Evolutionary conservation across 2,888 invertebrate species (phyloP), one percentile per base, ranked within the genome.

Genomic region (Eucriotettix oculatus): DNA sequence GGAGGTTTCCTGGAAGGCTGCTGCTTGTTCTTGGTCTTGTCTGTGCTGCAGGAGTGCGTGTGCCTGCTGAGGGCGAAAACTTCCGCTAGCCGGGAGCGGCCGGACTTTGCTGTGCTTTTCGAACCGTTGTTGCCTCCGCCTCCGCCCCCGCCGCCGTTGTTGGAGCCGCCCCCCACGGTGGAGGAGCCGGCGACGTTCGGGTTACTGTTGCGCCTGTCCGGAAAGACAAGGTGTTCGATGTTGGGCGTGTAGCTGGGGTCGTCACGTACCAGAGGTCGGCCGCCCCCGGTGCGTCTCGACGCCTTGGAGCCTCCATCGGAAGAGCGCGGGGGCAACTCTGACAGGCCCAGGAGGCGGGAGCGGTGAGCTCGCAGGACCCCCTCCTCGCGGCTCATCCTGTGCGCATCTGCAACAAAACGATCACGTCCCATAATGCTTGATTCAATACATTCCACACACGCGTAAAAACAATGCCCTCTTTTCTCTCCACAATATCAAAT

Each of bases 161-260:
- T 11, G 63, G 55, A 7, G 48, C 56, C 53, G 58, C 58, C 40
- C 60, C 59, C 48, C 58, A 54, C 29, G 29, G 29, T 7, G 29
- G 29, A 29, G 29, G 29, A 29, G 29, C 3, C 29, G 7, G 29
- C 7, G 40, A 55, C n/a, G 44, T 42, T 48, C 57, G 76, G 73
- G 64, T 76, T 75, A 64, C 75, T 75, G 68, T 75, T 74, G 66
- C 76, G 75, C 62, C 76, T 72, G 60, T 74, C 72, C 17, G 78
- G 79, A 64, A 79, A 79, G 60, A 79, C 79, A 65, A 79, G 72
- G 67, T 79, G 79, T 67, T 79, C 79, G 68, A 79, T 79, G 68
- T 80, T 79, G 61, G 79, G 74, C 57, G 76, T 77, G 68, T 76
- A 77, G 64, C 79, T 76, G 41, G 79, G 79, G 72, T 74, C 74